A percentile compares a stretch with the other conserved stretches of the same genome.
Evolutionary conservation across 2,888 invertebrate species (phyloP).

Genomic region (Hecatera dysodea): DNA sequence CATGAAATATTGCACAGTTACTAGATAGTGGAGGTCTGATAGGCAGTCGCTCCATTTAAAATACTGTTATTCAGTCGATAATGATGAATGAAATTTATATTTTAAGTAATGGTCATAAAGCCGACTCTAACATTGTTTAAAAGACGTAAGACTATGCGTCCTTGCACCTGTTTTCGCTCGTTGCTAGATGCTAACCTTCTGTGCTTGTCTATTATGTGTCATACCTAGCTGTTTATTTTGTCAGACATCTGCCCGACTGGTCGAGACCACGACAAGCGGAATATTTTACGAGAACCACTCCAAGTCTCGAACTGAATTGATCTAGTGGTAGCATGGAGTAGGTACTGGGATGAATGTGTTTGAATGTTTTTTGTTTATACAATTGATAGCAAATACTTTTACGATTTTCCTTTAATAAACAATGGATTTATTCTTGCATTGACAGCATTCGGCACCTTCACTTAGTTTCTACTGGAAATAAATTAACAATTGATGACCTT

Average conservation of each 20-base stretch:
- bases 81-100: too few relatives aligned
- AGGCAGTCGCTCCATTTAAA: too few relatives aligned
- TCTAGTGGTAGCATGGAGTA: slow-evolving; percentile 13
- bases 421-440: too few relatives aligned
- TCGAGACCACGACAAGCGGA: slow-evolving; percentile 34
- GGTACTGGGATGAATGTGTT: slow-evolving; percentile 11
- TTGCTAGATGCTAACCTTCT: neutral
- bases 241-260: slow-evolving; percentile 30
- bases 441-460: too few relatives aligned
- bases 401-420: too few relatives aligned
- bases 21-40: too few relatives aligned
- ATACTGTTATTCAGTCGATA: too few relatives aligned
- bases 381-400: neutral
- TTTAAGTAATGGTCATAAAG: too few relatives aligned
- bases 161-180: neutral
- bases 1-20: too few relatives aligned
- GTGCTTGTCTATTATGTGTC: neutral
- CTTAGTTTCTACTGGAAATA: too few relatives aligned
- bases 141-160: neutral
- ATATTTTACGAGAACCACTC: slow-evolving; percentile 48
- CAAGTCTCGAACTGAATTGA: slow-evolving; percentile 20
- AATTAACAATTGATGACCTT: too few relatives aligned
- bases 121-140: too few relatives aligned
- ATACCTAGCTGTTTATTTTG: slow-evolving; percentile 47
- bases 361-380: neutral